A percentile compares a stretch with the other conserved stretches of the same genome.
phyloP scores from a whole-genome alignment of 2,113 vertebrate genomes.

The Heloderma charlesbogerti region DNA sequence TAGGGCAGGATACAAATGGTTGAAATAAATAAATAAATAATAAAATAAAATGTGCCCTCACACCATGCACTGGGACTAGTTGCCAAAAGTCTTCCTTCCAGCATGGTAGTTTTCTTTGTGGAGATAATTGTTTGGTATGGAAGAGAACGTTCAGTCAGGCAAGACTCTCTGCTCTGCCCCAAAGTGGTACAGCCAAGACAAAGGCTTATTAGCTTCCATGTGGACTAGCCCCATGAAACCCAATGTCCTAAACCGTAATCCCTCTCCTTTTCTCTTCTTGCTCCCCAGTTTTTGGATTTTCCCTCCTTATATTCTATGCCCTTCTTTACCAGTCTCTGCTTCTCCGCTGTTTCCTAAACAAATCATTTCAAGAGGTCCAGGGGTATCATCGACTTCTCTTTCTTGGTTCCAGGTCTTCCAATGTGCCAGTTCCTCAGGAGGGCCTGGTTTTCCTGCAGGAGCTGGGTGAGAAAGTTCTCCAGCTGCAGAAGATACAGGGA shows the following conservation, averaged over 20 bases:
- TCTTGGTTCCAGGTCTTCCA: neutral
- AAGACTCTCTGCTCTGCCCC: too few relatives aligned
- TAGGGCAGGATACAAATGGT: too few relatives aligned
- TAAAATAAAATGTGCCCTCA: too few relatives aligned
- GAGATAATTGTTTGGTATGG: too few relatives aligned
- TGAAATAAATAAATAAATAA: too few relatives aligned
- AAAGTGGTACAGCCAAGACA: too few relatives aligned
- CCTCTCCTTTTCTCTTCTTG: neutral
- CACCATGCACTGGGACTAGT: too few relatives aligned
- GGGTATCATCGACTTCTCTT: neutral
- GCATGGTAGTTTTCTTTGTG: too few relatives aligned
- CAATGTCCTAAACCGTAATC: neutral
- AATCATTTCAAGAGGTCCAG: accelerated
- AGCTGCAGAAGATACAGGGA: slow-evolving; percentile 34
- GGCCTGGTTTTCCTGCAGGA: neutral
- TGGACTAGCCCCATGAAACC: neutral
- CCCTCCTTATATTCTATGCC: neutral
- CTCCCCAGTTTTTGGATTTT: neutral
- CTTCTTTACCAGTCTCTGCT: neutral
- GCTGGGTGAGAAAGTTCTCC: neutral
- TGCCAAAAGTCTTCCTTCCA: too few relatives aligned
- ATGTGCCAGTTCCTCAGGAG: neutral
- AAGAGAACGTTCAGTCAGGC: too few relatives aligned
- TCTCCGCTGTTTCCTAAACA: slow-evolving; percentile 5
- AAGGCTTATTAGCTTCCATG: neutral